Conservation (phyloP, 92 coral and sea anemone species). For the Palythoa grandis region DNA sequence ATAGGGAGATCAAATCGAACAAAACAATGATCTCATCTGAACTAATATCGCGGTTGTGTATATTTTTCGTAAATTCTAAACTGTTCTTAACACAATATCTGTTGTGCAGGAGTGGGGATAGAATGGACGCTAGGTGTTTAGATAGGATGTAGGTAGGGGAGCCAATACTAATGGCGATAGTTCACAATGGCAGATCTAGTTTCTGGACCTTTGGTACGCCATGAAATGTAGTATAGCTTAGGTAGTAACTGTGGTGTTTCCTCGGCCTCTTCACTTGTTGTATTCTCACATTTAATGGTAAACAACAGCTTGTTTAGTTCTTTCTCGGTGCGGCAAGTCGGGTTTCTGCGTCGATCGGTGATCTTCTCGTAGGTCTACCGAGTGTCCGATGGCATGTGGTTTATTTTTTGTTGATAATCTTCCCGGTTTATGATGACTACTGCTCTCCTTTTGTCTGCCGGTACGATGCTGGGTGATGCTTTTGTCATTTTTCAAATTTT, state of each 20-base stretch:
- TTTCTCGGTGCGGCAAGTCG: background rate
- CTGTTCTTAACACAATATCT: too few relatives aligned
- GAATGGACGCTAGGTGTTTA: background rate
- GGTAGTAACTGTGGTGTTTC: background rate
- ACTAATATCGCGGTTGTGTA: background rate
- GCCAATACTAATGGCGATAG: too few relatives aligned
- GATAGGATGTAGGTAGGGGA: too few relatives aligned
- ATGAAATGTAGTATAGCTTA: too few relatives aligned
- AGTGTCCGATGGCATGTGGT: background rate
- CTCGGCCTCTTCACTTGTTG: background rate
- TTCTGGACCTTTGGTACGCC: too few relatives aligned
- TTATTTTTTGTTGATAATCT: background rate
- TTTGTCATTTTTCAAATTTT: too few relatives aligned
- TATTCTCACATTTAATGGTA: background rate
- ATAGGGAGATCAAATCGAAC: background rate
- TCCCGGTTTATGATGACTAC: background rate
- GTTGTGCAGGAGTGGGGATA: background rate
- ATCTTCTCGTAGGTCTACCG: conserved; percentile 1
- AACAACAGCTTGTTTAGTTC: background rate
- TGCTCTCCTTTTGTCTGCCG: too few relatives aligned
- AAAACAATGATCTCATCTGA: background rate
- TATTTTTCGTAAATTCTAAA: background rate
- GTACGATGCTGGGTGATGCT: too few relatives aligned
- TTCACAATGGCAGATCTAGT: too few relatives aligned
- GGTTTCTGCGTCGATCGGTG: background rate